Percentiles rank a stretch among this genome's conserved stretches.
Evolutionary conservation across 2,113 vertebrate species (phyloP).

Genomic region (Regulus satrapa): DNA sequence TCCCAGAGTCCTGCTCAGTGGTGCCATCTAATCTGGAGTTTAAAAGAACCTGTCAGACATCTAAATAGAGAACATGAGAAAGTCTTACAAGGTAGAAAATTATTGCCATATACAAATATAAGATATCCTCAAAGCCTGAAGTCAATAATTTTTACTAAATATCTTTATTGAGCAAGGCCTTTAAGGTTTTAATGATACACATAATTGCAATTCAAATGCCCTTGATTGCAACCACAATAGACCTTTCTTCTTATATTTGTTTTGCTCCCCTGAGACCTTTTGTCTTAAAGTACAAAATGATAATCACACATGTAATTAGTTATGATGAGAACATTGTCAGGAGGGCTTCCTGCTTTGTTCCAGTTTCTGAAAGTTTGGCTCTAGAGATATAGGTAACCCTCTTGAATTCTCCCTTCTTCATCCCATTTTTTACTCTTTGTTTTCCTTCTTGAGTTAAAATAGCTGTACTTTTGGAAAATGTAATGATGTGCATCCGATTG

Average conservation of each 20-base stretch:
- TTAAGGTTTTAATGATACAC: neutral
- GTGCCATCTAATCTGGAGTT: neutral
- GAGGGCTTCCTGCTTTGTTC: neutral
- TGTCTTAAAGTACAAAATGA: constrained; percentile 40
- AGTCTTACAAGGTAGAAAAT: neutral
- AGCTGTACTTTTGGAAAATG: neutral
- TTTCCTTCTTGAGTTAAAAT: neutral
- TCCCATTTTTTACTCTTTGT: neutral
- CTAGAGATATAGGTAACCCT: neutral
- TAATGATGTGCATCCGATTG: neutral
- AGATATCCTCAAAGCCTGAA: neutral
- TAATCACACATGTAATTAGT: constrained; percentile 46
- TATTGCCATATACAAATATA: neutral
- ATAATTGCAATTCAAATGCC: neutral
- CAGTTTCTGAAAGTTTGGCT: neutral
- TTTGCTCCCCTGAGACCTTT: constrained; percentile 34
- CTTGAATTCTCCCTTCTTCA: neutral
- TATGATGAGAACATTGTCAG: neutral
- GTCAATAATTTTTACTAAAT: neutral
- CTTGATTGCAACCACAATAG: constrained; percentile 13
- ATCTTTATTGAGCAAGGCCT: neutral
- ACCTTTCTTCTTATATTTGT: constrained; percentile 14
- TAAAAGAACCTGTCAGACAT: neutral
- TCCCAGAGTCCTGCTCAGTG: neutral
- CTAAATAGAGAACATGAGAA: neutral